Evolutionary conservation across 2,113 vertebrate species (phyloP), one percentile per base, ranked within the genome.

Genomic region (Gasterosteus nipponicus): DNA sequence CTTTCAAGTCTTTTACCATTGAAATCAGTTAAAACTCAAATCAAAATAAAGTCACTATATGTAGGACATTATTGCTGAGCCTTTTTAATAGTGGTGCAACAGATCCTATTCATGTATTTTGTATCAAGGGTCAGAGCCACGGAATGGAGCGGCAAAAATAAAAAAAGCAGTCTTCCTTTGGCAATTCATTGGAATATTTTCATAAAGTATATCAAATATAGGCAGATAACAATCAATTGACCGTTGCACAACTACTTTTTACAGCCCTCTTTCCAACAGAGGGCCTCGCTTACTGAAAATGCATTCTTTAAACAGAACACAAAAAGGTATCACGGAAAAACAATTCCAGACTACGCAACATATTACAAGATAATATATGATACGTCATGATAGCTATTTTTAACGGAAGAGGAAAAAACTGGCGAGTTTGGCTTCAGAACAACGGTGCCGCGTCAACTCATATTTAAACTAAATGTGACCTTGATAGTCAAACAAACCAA

Each of bases 401-500:
- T n/a, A 14, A 51, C 47, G 15, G 19, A 26, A 53, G 2, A 53
- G 5, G 3, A 26, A 26, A 26, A 26, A 26, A 26, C 33, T 33
- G 33, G 60, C 16, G 9, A 26, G 12, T 18, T 35, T 5, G 33
- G 47, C 2, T 7, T 54, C 49, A 54, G 29, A 57, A 15, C 16
- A 9, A 31, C 44, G 49, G 56, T 22, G 15, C 10, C 22, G 15
- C 22, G 5, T 22, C 59, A 41, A 31, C 22, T 53, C 46, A 19
- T 38, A 53, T 39, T 66, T 56, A 19, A 46, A 18, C 29, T 19
- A 35, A 66, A 58, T 56, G 4, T 57, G 60, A 8, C 33, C 69
- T 53, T 22, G 46, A 59, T 39, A 19, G 44, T 47, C 7, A 73
- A 54, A 60, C 63, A 57, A 72, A 57, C 15, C 57, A 19, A 58